Conservation (phyloP, 2,888 invertebrate species). For the Strigamia maritima region DNA sequence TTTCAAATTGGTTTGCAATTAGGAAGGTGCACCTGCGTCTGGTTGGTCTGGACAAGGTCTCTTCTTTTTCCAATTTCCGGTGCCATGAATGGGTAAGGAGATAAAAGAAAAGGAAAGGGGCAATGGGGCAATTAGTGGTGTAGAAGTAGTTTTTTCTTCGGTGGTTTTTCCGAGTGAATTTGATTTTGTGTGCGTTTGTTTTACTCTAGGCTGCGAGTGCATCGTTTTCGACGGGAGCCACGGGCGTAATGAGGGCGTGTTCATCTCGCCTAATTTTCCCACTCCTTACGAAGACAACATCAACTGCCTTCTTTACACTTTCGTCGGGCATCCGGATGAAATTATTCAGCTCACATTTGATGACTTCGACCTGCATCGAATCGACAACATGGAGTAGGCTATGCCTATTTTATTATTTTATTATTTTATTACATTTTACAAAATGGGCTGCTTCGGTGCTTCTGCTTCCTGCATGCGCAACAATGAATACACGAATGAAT, state of each 20-base stretch:
- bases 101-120: constrained; percentile 5
- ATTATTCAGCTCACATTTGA: constrained; percentile 77
- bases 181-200: constrained; percentile 49
- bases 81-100: constrained; percentile 17
- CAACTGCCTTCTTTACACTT: constrained; percentile 80
- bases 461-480: background rate
- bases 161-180: constrained; percentile 21
- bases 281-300: constrained; percentile 68
- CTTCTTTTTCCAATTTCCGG: constrained; percentile 17
- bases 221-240: constrained; percentile 74
- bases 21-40: constrained; percentile 19
- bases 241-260: constrained; percentile 72
- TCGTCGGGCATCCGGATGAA: constrained; percentile 72
- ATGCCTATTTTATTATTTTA: constrained; percentile 26
- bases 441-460: background rate
- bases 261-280: constrained; percentile 81
- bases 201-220: constrained; percentile 70
- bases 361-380: constrained; percentile 69
- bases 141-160: constrained; percentile 5
- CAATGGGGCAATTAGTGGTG: constrained; percentile 20
- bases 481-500: background rate
- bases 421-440: background rate
- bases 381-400: constrained; percentile 66
- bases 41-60: background rate
- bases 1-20: constrained; percentile 16